phyloP scores from a whole-genome alignment of 2,113 vertebrate species.

The Muscicapa adusta region DNA sequence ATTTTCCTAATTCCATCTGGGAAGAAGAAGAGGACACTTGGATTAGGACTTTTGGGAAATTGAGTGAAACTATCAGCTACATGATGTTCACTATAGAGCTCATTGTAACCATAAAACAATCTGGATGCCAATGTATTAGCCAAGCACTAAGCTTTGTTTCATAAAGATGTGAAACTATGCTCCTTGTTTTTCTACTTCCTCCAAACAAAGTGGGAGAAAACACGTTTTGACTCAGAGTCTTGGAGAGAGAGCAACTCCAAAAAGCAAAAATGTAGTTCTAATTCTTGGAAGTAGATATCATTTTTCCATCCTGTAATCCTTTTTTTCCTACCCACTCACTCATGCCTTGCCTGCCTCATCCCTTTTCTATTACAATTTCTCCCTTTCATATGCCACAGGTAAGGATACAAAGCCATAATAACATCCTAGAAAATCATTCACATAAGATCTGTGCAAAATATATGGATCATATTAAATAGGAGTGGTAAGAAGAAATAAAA shows the following conservation, averaged over 20 bases:
- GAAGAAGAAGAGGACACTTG: not conserved
- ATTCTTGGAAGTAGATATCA: not conserved
- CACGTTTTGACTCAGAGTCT: not conserved
- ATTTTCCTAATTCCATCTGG: not conserved
- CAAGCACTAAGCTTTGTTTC: not conserved
- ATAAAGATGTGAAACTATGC: not conserved
- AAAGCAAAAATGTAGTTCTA: not conserved
- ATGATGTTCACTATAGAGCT: not conserved
- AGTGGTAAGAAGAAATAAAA: not conserved
- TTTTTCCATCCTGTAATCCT: not conserved
- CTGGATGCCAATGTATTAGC: not conserved
- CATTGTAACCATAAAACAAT: not conserved
- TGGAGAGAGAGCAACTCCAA: not conserved
- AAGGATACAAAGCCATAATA: not conserved
- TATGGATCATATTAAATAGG: not conserved
- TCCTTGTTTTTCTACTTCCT: not conserved
- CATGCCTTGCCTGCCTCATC: not conserved
- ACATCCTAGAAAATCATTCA: not conserved
- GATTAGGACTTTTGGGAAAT: not conserved
- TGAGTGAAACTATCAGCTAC: not conserved
- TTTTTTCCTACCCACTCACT: not conserved
- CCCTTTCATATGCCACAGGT: not conserved
- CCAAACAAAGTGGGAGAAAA: not conserved
- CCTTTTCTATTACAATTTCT: not conserved
- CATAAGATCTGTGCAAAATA: not conserved